These are phyloP conservation scores for Hephaestus fuliginosus DNA, from an alignment of 2,797 vertebrate species.

Conservation along the genomic window DNA sequence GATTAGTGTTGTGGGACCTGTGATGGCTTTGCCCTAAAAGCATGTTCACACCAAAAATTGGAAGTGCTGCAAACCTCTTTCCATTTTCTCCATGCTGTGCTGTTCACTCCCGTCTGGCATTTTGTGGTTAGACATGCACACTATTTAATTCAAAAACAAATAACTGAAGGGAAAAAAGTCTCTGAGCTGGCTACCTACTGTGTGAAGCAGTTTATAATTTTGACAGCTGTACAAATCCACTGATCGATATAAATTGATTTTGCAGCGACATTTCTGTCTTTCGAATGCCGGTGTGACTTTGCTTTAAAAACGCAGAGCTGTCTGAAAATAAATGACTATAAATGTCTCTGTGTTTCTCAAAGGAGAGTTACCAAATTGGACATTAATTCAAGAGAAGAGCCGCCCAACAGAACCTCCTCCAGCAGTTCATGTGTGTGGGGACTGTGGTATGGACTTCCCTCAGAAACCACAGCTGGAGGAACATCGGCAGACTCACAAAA, in stretches of 20 bases:
- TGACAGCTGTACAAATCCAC: no score
- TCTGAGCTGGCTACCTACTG: no score
- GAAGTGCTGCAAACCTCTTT: no score
- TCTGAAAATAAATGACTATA: background rate
- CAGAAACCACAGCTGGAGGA: constrained; percentile 62
- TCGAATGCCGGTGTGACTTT: background rate
- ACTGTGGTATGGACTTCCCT: constrained; percentile 70
- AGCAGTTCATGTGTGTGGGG: constrained; percentile 57
- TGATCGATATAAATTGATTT: background rate
- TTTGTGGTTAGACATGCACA: no score
- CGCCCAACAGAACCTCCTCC: constrained; percentile 18
- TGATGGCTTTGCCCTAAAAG: background rate
- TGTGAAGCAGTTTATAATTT: no score
- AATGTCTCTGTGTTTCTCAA: constrained; percentile 10
- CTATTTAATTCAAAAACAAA: no score
- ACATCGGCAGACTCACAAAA: constrained; percentile 50
- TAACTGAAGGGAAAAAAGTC: no score
- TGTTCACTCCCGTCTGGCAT: no score
- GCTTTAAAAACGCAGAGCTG: background rate
- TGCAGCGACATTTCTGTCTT: background rate
- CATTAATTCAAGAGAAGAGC: constrained; percentile 45
- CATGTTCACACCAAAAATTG: background rate
- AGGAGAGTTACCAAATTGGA: constrained; percentile 56
- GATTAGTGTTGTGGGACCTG: background rate
- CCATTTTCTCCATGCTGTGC: no score